Conservation (phyloP, 1,140 invertebrate genomes). For the Trinorchestia longiramus region DNA sequence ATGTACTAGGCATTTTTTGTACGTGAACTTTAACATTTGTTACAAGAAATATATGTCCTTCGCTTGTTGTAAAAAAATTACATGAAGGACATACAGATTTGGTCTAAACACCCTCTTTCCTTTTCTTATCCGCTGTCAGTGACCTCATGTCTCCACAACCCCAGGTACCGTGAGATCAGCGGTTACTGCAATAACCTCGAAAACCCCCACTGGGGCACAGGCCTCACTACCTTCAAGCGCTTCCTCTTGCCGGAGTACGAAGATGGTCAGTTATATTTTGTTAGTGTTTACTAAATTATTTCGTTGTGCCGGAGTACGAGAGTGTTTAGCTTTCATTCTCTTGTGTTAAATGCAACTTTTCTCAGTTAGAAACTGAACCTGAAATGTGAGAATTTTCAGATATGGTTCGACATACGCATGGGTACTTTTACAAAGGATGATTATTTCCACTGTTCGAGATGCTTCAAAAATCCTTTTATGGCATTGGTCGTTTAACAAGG, state of each 20-base stretch:
- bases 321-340: no score
- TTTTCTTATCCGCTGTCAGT: background rate
- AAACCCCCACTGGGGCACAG: constrained; percentile 91
- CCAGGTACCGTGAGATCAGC: constrained; percentile 87
- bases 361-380: no score
- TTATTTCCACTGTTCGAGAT: no score
- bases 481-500: no score
- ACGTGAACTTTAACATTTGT: background rate
- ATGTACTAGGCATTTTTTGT: background rate
- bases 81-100: background rate
- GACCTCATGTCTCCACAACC: background rate
- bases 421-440: no score
- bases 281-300: no score
- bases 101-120: background rate
- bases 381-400: no score
- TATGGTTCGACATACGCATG: no score
- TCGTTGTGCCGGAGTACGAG: no score
- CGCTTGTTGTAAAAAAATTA: background rate
- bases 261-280: constrained; percentile 69
- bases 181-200: constrained; percentile 93
- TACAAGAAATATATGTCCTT: background rate
- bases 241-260: constrained; percentile 71
- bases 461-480: no score
- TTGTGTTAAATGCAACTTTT: no score
- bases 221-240: constrained; percentile 77